Percentiles rank a stretch among this genome's conserved stretches.
Evolutionary conservation across 2,113 vertebrate species (phyloP).

Genomic region (Poicephalus meyeri): DNA sequence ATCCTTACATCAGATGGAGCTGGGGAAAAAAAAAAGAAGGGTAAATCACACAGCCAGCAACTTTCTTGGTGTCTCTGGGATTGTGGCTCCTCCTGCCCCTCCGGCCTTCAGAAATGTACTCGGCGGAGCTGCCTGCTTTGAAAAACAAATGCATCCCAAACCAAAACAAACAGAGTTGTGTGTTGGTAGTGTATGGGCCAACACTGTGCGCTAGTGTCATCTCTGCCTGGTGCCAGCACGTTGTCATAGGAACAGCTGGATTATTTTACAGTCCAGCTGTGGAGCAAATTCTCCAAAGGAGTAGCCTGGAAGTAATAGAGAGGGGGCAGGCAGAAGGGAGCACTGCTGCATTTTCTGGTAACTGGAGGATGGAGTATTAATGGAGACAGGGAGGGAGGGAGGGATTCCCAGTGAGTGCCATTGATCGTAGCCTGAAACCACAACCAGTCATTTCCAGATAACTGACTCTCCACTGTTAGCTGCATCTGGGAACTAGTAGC

Average conservation of each 20-base stretch:
- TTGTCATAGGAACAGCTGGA: conserved; percentile 71
- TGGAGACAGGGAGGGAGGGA: conserved; percentile 1
- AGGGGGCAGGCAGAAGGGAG: background rate
- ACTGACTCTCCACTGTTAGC: background rate
- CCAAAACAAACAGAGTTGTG: conserved; percentile 70
- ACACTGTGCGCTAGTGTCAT: conserved; percentile 61
- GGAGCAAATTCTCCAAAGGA: conserved; percentile 67
- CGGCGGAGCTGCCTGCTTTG: background rate
- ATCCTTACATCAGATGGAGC: conserved; percentile 30
- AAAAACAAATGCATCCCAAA: conserved; percentile 66
- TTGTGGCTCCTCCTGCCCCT: conserved; percentile 43
- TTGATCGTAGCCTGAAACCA: background rate
- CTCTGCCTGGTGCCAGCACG: conserved; percentile 62
- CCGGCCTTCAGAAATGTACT: conserved; percentile 54
- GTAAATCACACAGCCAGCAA: conserved; percentile 43
- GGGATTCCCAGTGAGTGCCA: background rate
- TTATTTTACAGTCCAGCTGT: conserved; percentile 68
- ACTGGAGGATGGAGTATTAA: background rate
- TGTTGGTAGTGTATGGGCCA: conserved; percentile 66
- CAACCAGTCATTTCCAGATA: conserved; percentile 20
- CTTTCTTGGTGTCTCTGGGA: conserved; percentile 50
- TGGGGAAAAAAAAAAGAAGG: background rate
- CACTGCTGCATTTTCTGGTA: conserved; percentile 31
- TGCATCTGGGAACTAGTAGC: background rate
- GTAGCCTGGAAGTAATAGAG: conserved; percentile 46